phyloP scores from a whole-genome alignment of 2,113 vertebrate species.

The Takifugu flavidus region DNA sequence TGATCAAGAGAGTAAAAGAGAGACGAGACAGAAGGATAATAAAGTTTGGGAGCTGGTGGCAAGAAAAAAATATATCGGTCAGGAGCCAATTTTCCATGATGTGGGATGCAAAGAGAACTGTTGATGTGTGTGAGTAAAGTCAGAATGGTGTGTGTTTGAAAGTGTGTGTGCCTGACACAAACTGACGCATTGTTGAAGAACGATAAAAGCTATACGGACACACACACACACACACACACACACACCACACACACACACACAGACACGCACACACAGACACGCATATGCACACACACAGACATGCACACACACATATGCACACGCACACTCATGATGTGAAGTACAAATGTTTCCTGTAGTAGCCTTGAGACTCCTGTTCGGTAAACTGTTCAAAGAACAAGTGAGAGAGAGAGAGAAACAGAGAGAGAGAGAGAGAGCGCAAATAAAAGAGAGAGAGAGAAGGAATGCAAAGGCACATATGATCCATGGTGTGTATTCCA shows the following conservation, averaged over 20 bases:
- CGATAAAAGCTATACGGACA: slow-evolving; percentile 71
- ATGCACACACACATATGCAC: too few species aligned
- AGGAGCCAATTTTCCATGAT: slow-evolving; percentile 94
- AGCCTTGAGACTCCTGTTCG: too few species aligned
- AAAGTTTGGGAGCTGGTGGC: slow-evolving; percentile 28
- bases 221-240: slow-evolving; percentile 48
- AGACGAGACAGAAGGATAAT: slow-evolving; percentile 29
- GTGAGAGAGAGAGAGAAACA: too few species aligned
- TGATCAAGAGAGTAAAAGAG: slow-evolving; percentile 6
- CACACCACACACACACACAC: slow-evolving; percentile 48
- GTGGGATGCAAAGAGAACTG: slow-evolving; percentile 78
- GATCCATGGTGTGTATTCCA: too few species aligned
- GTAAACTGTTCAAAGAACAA: too few species aligned
- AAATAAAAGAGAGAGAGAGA: too few species aligned
- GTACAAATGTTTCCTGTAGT: too few species aligned
- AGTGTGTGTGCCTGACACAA: slow-evolving; percentile 48
- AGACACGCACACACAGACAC: neutral
- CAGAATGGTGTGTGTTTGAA: slow-evolving; percentile 39
- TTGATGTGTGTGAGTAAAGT: slow-evolving; percentile 75
- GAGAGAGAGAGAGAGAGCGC: too few species aligned
- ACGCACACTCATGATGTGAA: too few species aligned
- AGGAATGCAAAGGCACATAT: too few species aligned
- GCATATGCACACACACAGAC: too few species aligned
- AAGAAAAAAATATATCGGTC: slow-evolving; percentile 35
- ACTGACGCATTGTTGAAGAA: slow-evolving; percentile 41